A percentile compares a stretch with the other conserved stretches of the same genome.
Conservation (phyloP, 2,113 vertebrate species). For the Stegastes partitus region DNA sequence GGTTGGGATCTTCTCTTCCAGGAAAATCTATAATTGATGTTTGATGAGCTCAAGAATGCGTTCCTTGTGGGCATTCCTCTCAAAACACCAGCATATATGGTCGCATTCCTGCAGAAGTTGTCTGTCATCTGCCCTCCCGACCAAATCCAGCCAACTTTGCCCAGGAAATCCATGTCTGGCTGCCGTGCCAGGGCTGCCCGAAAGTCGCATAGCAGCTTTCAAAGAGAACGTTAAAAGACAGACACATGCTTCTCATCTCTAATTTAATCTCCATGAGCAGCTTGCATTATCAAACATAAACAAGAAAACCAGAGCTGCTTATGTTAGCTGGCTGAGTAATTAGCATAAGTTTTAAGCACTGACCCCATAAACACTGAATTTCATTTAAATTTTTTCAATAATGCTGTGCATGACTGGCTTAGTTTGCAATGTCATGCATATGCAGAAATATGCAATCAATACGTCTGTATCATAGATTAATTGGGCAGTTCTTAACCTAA, state of each 20-base stretch:
- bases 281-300: slow-evolving; percentile 12
- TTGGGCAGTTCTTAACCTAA: not conserved
- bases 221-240: slow-evolving; percentile 2
- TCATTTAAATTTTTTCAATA: slow-evolving; percentile 18
- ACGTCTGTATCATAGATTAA: slow-evolving; percentile 2
- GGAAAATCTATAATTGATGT: slow-evolving; percentile 12
- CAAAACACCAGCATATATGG: not conserved
- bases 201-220: not conserved
- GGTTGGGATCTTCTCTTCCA: not conserved
- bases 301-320: not conserved
- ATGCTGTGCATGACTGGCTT: not conserved
- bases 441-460: slow-evolving; percentile 22
- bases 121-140: slow-evolving; percentile 3
- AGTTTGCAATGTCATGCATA: not conserved
- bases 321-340: slow-evolving; percentile 1
- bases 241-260: slow-evolving; percentile 9
- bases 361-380: slow-evolving; percentile 1
- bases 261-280: not conserved
- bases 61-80: slow-evolving; percentile 29
- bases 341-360: not conserved
- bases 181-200: slow-evolving; percentile 14
- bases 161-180: slow-evolving; percentile 69
- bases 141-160: slow-evolving; percentile 30
- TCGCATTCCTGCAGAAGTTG: not conserved
- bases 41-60: slow-evolving; percentile 18